These are phyloP conservation scores for Corynorhinus townsendii DNA, from an alignment of 2,113 vertebrate genomes.

Conservation along the genomic window DNA sequence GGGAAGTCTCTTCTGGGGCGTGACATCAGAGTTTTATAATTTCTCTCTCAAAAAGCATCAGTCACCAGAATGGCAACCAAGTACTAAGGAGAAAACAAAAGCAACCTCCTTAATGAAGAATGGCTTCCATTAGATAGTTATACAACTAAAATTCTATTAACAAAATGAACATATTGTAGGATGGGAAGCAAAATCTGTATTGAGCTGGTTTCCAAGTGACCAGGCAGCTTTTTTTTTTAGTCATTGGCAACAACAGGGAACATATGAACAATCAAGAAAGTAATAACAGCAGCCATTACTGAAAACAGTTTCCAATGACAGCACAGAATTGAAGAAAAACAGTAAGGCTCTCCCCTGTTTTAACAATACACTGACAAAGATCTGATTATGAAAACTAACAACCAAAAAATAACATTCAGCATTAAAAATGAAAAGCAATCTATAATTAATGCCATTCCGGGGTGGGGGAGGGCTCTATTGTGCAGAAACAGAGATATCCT, in stretches of 20 bases:
- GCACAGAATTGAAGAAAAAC: conserved; percentile 6
- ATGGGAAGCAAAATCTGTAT: conserved; percentile 37
- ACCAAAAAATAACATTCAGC: neutral
- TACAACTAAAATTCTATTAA: conserved; percentile 47
- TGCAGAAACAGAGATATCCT: neutral
- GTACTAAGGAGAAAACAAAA: conserved; percentile 56
- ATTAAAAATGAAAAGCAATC: conserved; percentile 1
- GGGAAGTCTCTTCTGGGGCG: conserved; percentile 69
- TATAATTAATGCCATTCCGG: neutral
- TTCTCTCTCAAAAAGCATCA: conserved; percentile 58
- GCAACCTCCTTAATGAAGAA: neutral
- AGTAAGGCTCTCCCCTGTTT: conserved; percentile 1
- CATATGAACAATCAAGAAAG: conserved; percentile 62
- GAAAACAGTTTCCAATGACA: conserved; percentile 58
- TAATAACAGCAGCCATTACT: conserved; percentile 54
- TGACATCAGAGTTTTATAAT: conserved; percentile 70
- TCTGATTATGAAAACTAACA: neutral
- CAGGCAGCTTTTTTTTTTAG: conserved; percentile 28
- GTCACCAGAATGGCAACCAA: conserved; percentile 41
- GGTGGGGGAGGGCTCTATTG: neutral
- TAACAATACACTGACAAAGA: neutral
- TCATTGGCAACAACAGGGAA: conserved; percentile 52
- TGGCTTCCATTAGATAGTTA: conserved; percentile 10
- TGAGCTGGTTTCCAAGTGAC: conserved; percentile 57
- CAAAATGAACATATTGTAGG: conserved; percentile 46